Evolutionary conservation across 2,797 vertebrate genomes (phyloP).

Genomic region (Emydoidea blandingii): DNA sequence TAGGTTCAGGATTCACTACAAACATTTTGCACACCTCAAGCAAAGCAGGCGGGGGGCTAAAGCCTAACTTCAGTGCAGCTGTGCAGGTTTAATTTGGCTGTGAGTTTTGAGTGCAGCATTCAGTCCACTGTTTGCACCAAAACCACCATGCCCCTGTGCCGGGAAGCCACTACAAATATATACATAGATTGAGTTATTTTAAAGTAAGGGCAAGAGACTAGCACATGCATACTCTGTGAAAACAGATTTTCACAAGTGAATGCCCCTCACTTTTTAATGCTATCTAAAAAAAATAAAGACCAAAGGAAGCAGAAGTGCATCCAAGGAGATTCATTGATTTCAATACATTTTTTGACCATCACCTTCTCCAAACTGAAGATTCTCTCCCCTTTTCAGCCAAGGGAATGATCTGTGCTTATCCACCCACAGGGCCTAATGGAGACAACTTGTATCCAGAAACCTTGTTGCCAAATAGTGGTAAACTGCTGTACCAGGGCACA

Average conservation of each 20-base stretch:
- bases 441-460: neutral
- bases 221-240: neutral
- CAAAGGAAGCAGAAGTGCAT: neutral
- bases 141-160: neutral
- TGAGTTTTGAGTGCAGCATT: neutral
- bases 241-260: neutral
- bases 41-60: neutral
- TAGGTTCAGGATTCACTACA: neutral
- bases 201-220: neutral
- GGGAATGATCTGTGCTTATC: neutral
- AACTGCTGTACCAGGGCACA: neutral
- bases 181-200: neutral
- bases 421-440: neutral
- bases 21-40: neutral
- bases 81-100: neutral
- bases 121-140: neutral
- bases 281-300: neutral
- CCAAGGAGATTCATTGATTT: neutral
- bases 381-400: neutral
- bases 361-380: neutral
- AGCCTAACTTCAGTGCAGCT: neutral
- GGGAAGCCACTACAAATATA: neutral
- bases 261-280: neutral
- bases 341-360: neutral
- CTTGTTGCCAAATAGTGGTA: neutral